Evolutionary conservation across 35 echinoderm and acorn worm genomes (phyloP).

Genomic region (Eucidaris tribuloides): DNA sequence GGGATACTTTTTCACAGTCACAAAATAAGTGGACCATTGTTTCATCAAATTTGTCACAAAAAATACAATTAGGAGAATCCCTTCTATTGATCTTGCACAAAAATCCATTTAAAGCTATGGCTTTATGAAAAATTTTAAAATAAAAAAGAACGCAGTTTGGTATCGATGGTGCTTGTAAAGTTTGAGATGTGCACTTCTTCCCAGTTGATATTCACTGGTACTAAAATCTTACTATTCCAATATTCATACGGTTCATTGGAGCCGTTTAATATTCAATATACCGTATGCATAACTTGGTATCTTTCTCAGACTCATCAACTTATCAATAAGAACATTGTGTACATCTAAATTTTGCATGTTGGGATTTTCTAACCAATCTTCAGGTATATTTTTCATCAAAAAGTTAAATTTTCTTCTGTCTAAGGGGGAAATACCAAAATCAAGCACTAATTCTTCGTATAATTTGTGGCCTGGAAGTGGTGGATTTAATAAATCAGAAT

Average conservation of each 20-base stretch:
- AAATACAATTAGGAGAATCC: background rate
- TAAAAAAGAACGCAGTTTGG: background rate
- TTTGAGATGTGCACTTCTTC: background rate
- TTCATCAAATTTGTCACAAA: background rate
- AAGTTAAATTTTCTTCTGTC: background rate
- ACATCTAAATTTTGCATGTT: background rate
- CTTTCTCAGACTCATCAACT: background rate
- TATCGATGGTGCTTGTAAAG: background rate
- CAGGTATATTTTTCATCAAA: background rate
- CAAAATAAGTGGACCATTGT: slow-evolving; percentile 4
- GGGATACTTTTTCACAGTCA: background rate
- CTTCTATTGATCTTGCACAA: background rate
- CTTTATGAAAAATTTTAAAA: no score
- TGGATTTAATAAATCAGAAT: background rate
- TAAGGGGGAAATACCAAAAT: background rate
- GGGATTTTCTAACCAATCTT: background rate
- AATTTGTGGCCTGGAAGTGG: background rate
- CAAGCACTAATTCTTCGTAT: no score
- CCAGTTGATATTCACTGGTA: background rate
- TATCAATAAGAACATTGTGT: background rate
- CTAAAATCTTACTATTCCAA: background rate
- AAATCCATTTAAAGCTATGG: slow-evolving; percentile 9
- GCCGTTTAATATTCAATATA: background rate
- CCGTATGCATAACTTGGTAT: background rate
- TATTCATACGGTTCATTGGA: background rate